Percentiles rank a stretch among this genome's conserved stretches.
phyloP scores from a whole-genome alignment of 1,140 invertebrate species.

The Zaprionus kolodkinae region DNA sequence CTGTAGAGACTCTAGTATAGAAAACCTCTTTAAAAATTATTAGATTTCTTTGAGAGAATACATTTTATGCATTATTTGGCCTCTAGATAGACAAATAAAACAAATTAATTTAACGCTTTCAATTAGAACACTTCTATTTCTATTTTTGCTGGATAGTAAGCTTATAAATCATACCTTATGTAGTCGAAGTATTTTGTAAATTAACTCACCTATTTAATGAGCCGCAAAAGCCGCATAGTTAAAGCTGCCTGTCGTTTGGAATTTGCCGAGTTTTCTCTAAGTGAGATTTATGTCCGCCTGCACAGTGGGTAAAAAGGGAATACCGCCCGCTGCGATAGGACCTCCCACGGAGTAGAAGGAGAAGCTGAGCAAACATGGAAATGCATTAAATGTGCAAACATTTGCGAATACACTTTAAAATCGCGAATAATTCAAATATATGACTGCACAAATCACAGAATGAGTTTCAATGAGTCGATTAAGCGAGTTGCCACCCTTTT shows the following conservation, averaged over 20 bases:
- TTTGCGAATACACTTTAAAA: slow-evolving; percentile 1
- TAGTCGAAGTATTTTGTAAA: background rate
- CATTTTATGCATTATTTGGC: too few species aligned
- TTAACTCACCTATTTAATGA: background rate
- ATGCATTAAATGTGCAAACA: slow-evolving; percentile 11
- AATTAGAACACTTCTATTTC: too few species aligned
- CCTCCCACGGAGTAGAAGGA: background rate
- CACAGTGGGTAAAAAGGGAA: background rate
- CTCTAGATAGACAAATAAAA: too few species aligned
- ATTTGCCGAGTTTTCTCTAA: background rate
- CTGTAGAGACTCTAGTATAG: too few species aligned
- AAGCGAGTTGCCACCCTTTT: slow-evolving; percentile 1
- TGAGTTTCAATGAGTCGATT: background rate
- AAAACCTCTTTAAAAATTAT: too few species aligned
- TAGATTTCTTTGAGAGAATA: too few species aligned
- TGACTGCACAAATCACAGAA: background rate
- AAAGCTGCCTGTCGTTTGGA: background rate
- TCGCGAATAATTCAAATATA: slow-evolving; percentile 1
- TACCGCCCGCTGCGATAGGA: background rate
- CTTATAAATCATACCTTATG: background rate
- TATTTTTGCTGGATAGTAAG: too few species aligned
- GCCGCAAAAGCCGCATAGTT: background rate
- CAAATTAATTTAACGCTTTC: too few species aligned
- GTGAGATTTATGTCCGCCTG: background rate
- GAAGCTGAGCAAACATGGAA: background rate